Conservation (phyloP, 2,113 vertebrate species). For the Cyanistes caeruleus region DNA sequence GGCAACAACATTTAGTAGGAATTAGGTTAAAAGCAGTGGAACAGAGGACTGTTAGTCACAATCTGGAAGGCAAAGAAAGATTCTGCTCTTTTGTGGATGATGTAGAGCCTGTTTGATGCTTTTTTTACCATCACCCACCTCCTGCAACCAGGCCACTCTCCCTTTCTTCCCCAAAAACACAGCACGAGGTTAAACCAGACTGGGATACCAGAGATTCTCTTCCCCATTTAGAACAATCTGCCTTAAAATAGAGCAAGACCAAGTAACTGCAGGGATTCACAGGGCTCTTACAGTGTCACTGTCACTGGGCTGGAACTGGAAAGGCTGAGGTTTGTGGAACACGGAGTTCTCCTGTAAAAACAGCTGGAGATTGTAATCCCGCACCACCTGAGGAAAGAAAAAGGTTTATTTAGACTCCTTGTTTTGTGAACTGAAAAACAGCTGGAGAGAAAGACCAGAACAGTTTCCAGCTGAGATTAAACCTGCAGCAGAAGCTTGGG, state of each 20-base stretch:
- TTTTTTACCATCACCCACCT: neutral
- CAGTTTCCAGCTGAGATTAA: neutral
- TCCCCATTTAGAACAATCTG: neutral
- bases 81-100: neutral
- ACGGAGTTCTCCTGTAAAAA: constrained; percentile 93
- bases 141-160: neutral
- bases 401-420: neutral
- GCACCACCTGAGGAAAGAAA: constrained; percentile 84
- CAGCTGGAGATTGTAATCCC: constrained; percentile 95
- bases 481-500: neutral
- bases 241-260: neutral
- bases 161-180: neutral
- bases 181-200: neutral
- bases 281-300: constrained; percentile 87
- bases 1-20: neutral
- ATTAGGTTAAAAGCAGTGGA: neutral
- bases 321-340: constrained; percentile 92
- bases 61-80: neutral
- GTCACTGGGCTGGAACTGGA: constrained; percentile 97
- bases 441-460: rapidly evolving
- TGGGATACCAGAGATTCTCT: neutral
- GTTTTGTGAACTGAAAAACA: neutral
- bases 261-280: neutral
- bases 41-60: neutral
- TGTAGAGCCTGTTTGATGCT: neutral